Percentiles rank a stretch among this genome's conserved stretches.
Evolutionary conservation across 2,888 invertebrate genomes (phyloP).

Genomic region (Blastobasis adustella): DNA sequence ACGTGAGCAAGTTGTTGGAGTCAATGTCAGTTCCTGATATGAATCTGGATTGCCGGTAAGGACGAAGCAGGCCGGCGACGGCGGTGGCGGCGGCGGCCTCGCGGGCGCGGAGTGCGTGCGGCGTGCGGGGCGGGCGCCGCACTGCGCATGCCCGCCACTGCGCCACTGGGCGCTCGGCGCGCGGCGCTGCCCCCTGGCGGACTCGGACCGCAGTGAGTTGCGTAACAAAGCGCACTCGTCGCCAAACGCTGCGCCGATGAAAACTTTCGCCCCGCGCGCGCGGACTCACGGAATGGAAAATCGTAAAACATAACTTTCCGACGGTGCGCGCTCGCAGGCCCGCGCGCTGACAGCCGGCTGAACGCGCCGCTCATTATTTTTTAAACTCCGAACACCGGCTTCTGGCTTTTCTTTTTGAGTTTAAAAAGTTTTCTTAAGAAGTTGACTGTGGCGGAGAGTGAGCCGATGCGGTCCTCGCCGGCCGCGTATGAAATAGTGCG

Average conservation of each 20-base stretch:
- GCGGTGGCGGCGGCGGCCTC: no score
- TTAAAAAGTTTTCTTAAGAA: slow-evolving; percentile 39
- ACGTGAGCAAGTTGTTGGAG: no score
- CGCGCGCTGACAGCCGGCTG: slow-evolving; percentile 21
- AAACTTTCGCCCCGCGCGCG: slow-evolving; percentile 62
- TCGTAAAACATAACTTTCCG: slow-evolving; percentile 62
- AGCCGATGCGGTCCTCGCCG: slow-evolving; percentile 50
- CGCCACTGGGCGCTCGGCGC: slow-evolving; percentile 48
- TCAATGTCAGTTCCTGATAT: no score
- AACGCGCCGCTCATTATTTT: slow-evolving; percentile 17
- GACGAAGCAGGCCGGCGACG: no score
- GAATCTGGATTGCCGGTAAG: no score
- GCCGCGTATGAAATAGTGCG: slow-evolving; percentile 44
- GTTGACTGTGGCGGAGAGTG: slow-evolving; percentile 51
- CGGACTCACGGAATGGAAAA: slow-evolving; percentile 46
- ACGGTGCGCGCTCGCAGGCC: slow-evolving; percentile 39
- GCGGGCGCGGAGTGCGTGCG: slow-evolving; percentile 12
- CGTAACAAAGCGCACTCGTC: slow-evolving; percentile 71
- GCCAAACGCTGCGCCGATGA: slow-evolving; percentile 52
- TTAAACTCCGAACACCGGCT: slow-evolving; percentile 20
- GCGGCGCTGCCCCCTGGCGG: slow-evolving; percentile 70
- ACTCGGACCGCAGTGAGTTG: slow-evolving; percentile 65
- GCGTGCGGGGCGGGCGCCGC: slow-evolving; percentile 16
- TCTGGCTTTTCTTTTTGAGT: slow-evolving; percentile 43
- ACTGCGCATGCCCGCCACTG: slow-evolving; percentile 72